phyloP scores from a whole-genome alignment of 2,113 vertebrate species.

The Tinamus guttatus region DNA sequence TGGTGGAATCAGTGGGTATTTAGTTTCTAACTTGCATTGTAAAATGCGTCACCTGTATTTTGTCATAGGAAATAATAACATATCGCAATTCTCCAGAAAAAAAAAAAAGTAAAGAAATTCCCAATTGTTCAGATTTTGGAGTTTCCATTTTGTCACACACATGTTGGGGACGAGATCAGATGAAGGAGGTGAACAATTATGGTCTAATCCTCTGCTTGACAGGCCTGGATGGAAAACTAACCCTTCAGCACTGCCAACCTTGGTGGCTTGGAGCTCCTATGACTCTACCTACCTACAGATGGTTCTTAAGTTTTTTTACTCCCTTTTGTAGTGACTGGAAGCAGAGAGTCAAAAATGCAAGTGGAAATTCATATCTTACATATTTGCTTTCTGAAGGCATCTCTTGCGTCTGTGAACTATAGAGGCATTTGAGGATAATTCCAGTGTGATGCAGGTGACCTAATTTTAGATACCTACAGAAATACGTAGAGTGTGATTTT shows the following conservation, averaged over 20 bases:
- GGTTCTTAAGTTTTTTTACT: neutral
- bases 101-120: neutral
- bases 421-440: neutral
- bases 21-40: neutral
- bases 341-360: neutral
- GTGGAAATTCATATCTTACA: neutral
- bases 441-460: neutral
- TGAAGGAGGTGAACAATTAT: neutral
- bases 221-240: neutral
- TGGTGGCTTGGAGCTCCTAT: fast-evolving
- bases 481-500: neutral
- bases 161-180: neutral
- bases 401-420: neutral
- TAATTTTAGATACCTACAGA: conserved; percentile 15
- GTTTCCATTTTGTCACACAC: neutral
- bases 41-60: neutral
- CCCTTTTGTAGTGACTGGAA: neutral
- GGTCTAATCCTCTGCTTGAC: fast-evolving
- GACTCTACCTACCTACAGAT: fast-evolving
- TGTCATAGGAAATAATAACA: neutral
- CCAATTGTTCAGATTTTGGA: neutral
- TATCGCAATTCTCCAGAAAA: neutral
- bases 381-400: neutral
- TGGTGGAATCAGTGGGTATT: neutral
- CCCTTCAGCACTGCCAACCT: neutral